A percentile compares a stretch with the other conserved stretches of the same genome.
phyloP scores from a whole-genome alignment of 2,888 invertebrate genomes.

The Ornithoptera alexandrae region DNA sequence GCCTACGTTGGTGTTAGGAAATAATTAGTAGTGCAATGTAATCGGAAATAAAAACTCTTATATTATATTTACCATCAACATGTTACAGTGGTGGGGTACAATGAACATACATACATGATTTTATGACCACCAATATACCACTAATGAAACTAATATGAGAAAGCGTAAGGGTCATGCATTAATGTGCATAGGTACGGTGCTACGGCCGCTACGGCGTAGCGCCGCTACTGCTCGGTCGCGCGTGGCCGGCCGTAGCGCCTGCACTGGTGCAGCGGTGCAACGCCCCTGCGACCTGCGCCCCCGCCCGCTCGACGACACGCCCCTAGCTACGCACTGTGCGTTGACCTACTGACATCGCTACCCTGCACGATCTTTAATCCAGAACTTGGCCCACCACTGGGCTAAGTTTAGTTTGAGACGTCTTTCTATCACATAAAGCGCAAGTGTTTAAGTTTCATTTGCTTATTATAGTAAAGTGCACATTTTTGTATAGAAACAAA shows the following conservation, averaged over 20 bases:
- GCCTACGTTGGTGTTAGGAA: too few species aligned
- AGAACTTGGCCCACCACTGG: conserved; percentile 53
- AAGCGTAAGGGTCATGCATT: conserved; percentile 35
- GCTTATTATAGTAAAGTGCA: neutral
- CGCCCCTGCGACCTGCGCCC: conserved; percentile 54
- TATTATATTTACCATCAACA: too few species aligned
- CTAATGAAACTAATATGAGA: conserved; percentile 33
- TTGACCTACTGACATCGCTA: conserved; percentile 76
- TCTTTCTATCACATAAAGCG: neutral
- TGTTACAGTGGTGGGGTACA: neutral
- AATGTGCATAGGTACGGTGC: conserved; percentile 9
- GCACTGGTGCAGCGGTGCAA: conserved; percentile 74
- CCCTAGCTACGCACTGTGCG: conserved; percentile 72
- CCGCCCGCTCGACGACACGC: conserved; percentile 42
- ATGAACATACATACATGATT: conserved; percentile 22
- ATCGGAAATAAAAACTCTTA: too few species aligned
- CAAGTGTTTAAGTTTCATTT: conserved; percentile 1
- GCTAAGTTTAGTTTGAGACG: conserved; percentile 35
- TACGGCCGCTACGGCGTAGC: conserved; percentile 48
- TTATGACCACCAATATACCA: conserved; percentile 27
- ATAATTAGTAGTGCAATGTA: too few species aligned
- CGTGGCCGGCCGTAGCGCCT: conserved; percentile 53
- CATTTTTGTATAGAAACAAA: neutral
- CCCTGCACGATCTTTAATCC: conserved; percentile 77
- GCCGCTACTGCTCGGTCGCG: conserved; percentile 43